Conservation (phyloP, 2,797 vertebrate species). For the Anas bernieri region DNA sequence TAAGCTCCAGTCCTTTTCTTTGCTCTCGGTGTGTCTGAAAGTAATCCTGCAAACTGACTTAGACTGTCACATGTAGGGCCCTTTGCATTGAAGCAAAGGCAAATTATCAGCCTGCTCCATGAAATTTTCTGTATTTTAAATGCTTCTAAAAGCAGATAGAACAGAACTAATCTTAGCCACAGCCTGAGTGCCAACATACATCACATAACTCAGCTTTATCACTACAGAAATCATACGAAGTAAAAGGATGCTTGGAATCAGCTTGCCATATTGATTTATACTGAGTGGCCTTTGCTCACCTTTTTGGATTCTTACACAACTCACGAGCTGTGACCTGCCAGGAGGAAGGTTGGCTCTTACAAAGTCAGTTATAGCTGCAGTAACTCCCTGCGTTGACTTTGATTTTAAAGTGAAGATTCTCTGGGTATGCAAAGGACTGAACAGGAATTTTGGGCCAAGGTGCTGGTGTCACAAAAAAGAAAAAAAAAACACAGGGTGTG, state of each 20-base stretch:
- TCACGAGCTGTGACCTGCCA: constrained; percentile 44
- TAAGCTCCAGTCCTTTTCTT: not conserved
- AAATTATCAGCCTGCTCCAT: not conserved
- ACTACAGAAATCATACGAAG: constrained; percentile 35
- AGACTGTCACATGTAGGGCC: not conserved
- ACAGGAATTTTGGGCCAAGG: not conserved
- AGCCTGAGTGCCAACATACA: not conserved
- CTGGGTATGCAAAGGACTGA: not conserved
- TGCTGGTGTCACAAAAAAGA: not conserved
- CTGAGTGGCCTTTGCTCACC: constrained; percentile 10
- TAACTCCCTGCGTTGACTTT: not conserved
- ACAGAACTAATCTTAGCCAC: constrained; percentile 51
- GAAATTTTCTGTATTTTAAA: constrained; percentile 45
- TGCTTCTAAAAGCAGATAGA: constrained; percentile 39
- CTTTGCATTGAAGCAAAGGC: not conserved
- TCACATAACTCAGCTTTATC: constrained; percentile 61
- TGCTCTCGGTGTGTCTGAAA: not conserved
- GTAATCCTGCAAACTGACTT: not conserved
- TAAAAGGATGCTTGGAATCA: constrained; percentile 18
- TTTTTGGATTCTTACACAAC: not conserved
- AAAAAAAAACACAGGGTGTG: too few species aligned
- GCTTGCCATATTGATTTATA: constrained; percentile 30
- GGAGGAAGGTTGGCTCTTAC: not conserved
- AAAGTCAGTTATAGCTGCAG: not conserved
- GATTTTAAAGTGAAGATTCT: not conserved